Conservation (phyloP, 2,797 vertebrate genomes). For the Zalophus californianus region DNA sequence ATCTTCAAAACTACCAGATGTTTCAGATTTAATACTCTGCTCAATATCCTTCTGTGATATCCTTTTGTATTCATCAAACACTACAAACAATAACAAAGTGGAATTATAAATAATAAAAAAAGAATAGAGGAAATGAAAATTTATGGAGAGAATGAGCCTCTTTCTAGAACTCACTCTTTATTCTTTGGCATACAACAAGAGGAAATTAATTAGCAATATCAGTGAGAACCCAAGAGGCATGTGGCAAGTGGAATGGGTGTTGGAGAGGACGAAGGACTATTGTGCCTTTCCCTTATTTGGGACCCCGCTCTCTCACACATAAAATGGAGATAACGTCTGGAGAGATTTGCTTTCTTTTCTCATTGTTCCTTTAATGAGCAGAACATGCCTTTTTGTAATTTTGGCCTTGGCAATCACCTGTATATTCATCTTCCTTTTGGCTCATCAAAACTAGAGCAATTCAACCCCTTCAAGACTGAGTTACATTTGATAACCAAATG, state of each 20-base stretch:
- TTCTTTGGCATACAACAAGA: conserved; percentile 11
- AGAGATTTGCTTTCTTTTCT: conserved; percentile 24
- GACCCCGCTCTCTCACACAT: not conserved
- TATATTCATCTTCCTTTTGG: conserved; percentile 22
- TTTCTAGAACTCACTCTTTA: not conserved
- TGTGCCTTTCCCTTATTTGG: not conserved
- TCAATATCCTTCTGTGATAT: conserved; percentile 94
- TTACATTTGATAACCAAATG: conserved; percentile 10
- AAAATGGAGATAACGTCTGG: not conserved
- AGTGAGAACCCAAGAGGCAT: not conserved
- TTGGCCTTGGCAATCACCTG: not conserved
- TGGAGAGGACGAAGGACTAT: not conserved
- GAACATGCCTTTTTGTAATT: not conserved
- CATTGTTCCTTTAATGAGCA: conserved; percentile 15
- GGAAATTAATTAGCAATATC: not conserved
- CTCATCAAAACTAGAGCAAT: conserved; percentile 30
- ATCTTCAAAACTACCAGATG: conserved; percentile 95
- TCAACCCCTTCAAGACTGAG: conserved; percentile 48
- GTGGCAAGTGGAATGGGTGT: not conserved
- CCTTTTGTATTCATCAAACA: conserved; percentile 95
- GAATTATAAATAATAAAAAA: conserved; percentile 38
- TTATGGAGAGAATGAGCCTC: not conserved
- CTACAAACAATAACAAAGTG: conserved; percentile 83
- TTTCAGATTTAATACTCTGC: conserved; percentile 98
- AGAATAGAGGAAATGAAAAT: conserved; percentile 23